Conservation (phyloP, 2,888 invertebrate genomes). For the Amphipyra berbera region DNA sequence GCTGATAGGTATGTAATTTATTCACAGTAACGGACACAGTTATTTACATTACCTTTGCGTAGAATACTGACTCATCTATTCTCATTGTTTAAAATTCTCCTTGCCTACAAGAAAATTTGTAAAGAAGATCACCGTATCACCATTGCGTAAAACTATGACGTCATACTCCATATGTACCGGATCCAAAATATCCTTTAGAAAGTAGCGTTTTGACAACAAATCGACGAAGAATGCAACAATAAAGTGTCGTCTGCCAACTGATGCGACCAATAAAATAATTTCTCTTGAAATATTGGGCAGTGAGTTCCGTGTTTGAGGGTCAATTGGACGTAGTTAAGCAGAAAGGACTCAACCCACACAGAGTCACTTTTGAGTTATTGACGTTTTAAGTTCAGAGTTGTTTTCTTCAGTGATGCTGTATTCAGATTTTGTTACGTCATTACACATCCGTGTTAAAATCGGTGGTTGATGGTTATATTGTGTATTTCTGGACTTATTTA, state of each 20-base stretch:
- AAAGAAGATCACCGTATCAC: conserved; percentile 10
- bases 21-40: conserved; percentile 1
- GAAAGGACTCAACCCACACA: no score
- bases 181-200: conserved; percentile 48
- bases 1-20: conserved; percentile 10
- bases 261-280: conserved; percentile 25
- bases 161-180: conserved; percentile 34
- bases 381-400: no score
- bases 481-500: no score
- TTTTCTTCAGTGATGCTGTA: no score
- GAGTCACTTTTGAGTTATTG: no score
- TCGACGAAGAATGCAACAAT: conserved; percentile 54
- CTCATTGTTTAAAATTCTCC: conserved; percentile 18
- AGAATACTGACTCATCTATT: conserved; percentile 28
- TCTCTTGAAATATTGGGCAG: conserved; percentile 22
- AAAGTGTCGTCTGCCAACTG: conserved; percentile 45
- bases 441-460: no score
- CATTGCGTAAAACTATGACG: conserved; percentile 16
- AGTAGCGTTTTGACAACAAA: conserved; percentile 51
- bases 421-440: no score
- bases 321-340: no score
- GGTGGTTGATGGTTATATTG: no score
- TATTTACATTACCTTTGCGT: conserved; percentile 9
- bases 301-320: not conserved
- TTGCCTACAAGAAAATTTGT: not conserved